Evolutionary conservation across 2,888 invertebrate genomes (phyloP), one percentile per base, ranked within the genome.

Genomic region (Cactoblastis cactorum): DNA sequence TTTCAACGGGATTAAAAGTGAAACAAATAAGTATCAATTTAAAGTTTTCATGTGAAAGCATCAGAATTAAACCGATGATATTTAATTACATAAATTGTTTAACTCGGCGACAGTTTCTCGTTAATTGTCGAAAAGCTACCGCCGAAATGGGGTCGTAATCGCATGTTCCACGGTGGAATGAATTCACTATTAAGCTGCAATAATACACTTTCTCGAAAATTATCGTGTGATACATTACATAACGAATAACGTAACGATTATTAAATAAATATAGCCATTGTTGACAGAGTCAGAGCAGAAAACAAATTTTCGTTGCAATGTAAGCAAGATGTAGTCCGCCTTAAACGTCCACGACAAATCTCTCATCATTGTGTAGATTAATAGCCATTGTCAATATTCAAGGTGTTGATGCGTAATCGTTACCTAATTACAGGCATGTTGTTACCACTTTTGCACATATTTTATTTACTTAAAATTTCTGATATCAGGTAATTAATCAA

Each of bases 371-470:
- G 77, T 77, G 63, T 69, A 70, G 63, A 76, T 68, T 78, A 80
- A 83, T 84, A 74, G 71, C 69, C 62, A 83, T 83, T 82, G 80
- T 83, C 67, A 81, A 79, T 80, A 83, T 82, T 80, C 80, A 81
- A 77, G 71, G 71, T 65, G 64, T 62, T 53, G 58, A 67, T 59
- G 63, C 62, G 67, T 70, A 71, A 77, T 69, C 63, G 63, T 76
- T 76, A 74, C 68, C 59, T 72, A 65, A 69, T 69, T 63, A 66
- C 64, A 69, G 59, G 60, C 63, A 70, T 66, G 60, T 62, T 61
- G 61, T 69, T 64, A 55, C 60, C 57, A 62, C 57, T 61, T 56
- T 53, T 45, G 49, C 55, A 58, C 58, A 28, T 28, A 28, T 28
- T 59, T 52, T 51, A 47, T 57, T 61, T 63, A 66, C 51, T 55